phyloP scores from a whole-genome alignment of 2,888 invertebrate species.

The Frankliniella fusca region DNA sequence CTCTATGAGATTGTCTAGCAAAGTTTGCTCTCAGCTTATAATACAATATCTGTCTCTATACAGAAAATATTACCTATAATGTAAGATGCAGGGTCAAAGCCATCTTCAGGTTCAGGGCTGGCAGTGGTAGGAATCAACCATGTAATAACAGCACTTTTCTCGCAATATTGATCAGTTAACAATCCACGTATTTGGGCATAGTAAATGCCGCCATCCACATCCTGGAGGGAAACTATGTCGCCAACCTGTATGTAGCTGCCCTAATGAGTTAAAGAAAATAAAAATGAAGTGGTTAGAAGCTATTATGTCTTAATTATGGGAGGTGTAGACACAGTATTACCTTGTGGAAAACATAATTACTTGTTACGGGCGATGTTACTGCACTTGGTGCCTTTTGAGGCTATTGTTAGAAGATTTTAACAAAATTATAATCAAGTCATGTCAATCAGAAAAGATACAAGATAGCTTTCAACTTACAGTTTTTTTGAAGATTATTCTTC shows the following conservation, averaged over 20 bases:
- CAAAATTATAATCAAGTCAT: constrained; percentile 28
- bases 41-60: too few species aligned
- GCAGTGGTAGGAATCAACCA: constrained; percentile 85
- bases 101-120: constrained; percentile 68
- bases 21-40: too few species aligned
- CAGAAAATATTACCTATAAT: constrained; percentile 62
- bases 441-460: not conserved
- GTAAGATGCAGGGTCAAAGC: constrained; percentile 84
- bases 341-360: constrained; percentile 72
- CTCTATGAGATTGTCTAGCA: too few species aligned
- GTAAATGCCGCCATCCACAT: constrained; percentile 69
- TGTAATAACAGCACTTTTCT: constrained; percentile 86
- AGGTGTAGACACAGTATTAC: constrained; percentile 45
- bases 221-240: constrained; percentile 82
- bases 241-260: constrained; percentile 82
- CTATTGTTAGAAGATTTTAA: constrained; percentile 43
- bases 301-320: constrained; percentile 28
- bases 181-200: constrained; percentile 89
- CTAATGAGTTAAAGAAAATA: constrained; percentile 46
- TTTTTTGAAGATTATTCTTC: constrained; percentile 73
- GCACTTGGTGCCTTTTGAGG: constrained; percentile 77
- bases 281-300: constrained; percentile 16
- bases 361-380: constrained; percentile 75
- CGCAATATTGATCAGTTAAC: constrained; percentile 85
- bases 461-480: constrained; percentile 45